Evolutionary conservation across 2,888 invertebrate species (phyloP).

Genomic region (Nomada flava): DNA sequence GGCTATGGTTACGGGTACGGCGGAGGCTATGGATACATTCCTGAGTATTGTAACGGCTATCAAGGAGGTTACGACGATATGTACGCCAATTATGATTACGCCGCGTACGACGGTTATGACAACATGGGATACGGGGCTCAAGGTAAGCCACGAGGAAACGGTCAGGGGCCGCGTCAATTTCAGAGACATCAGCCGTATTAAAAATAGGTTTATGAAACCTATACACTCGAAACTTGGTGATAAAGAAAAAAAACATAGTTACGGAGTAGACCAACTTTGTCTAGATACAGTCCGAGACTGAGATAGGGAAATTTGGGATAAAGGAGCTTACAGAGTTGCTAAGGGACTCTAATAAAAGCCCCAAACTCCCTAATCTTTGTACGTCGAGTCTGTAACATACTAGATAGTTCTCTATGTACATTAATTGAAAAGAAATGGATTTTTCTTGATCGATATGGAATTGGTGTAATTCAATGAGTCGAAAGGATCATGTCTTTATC

Average conservation of each 20-base stretch:
- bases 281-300: conserved; percentile 63
- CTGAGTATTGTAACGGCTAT: conserved; percentile 81
- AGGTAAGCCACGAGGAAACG: conserved; percentile 82
- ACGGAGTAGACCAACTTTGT: conserved; percentile 69
- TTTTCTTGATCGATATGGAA: conserved; percentile 51
- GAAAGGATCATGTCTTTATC: conserved; percentile 56
- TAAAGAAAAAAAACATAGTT: conserved; percentile 71
- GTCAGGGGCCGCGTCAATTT: conserved; percentile 83
- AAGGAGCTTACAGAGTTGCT: conserved; percentile 38
- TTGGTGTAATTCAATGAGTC: conserved; percentile 46
- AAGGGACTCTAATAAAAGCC: conserved; percentile 32
- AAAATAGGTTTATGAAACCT: conserved; percentile 59
- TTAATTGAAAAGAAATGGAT: conserved; percentile 52
- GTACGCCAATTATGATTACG: conserved; percentile 83
- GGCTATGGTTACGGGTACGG: conserved; percentile 81
- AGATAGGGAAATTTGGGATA: conserved; percentile 55
- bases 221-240: conserved; percentile 69
- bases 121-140: conserved; percentile 79
- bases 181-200: conserved; percentile 84
- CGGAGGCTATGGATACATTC: conserved; percentile 81
- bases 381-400: conserved; percentile 63
- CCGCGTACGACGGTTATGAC: conserved; percentile 82
- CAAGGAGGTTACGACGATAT: conserved; percentile 82
- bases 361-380: conserved; percentile 60
- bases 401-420: conserved; percentile 64